Conservation (phyloP, 2,113 vertebrate species). For the Taurulus bubalis region DNA sequence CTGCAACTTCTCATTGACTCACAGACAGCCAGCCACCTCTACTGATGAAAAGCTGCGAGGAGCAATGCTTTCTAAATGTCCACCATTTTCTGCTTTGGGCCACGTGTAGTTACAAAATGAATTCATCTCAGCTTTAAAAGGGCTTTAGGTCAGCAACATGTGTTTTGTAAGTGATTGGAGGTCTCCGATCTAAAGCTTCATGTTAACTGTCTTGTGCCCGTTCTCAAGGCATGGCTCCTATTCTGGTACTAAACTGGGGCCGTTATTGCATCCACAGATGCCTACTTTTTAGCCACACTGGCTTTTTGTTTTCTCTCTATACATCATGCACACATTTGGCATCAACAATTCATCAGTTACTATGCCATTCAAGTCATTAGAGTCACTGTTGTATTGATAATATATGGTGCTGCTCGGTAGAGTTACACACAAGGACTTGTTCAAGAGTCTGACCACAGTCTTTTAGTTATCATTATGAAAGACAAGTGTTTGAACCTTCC, state of each 20-base stretch:
- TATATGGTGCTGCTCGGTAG: background rate
- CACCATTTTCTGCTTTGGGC: background rate
- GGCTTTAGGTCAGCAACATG: background rate
- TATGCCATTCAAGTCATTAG: background rate
- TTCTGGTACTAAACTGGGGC: background rate
- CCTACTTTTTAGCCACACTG: constrained; percentile 1
- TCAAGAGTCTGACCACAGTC: background rate
- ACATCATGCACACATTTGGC: background rate
- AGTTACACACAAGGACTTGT: background rate
- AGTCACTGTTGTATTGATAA: background rate
- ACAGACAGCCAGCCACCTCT: background rate
- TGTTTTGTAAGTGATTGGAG: background rate
- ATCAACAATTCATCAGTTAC: background rate
- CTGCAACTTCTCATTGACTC: background rate
- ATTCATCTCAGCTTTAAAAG: too few relatives aligned
- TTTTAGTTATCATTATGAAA: background rate
- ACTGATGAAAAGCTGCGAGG: background rate
- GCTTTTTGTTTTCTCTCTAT: background rate
- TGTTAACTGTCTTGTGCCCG: background rate
- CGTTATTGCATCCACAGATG: background rate
- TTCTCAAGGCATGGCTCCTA: background rate
- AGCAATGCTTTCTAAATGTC: background rate
- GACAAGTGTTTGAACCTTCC: background rate
- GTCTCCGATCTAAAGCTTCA: background rate
- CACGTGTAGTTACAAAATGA: background rate